A percentile compares a stretch with the other conserved stretches of the same genome.
Conservation (phyloP, 1,140 invertebrate species). For the Anoplophora glabripennis region DNA sequence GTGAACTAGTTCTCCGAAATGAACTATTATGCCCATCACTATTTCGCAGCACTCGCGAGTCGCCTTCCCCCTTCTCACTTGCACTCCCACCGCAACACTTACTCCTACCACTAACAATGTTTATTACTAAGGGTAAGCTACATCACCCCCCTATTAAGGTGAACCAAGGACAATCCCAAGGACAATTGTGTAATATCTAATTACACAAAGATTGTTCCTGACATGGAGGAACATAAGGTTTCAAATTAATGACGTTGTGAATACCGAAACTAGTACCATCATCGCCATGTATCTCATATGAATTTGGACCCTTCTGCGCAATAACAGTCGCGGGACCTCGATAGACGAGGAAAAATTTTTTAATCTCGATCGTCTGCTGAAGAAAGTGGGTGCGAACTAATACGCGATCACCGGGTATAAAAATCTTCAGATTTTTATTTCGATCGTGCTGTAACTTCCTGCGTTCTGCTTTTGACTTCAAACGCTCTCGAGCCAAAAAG, state of each 20-base stretch:
- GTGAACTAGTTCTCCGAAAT: no score
- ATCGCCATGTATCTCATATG: neutral
- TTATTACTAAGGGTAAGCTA: neutral
- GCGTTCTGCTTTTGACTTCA: neutral
- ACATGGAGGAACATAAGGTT: neutral
- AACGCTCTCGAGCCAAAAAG: constrained; percentile 7
- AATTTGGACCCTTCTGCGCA: neutral
- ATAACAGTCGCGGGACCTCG: neutral
- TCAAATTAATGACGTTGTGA: neutral
- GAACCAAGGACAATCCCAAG: neutral
- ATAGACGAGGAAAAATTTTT: constrained; percentile 3
- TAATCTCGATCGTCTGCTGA: constrained; percentile 2
- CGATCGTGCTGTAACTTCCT: neutral
- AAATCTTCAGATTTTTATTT: neutral
- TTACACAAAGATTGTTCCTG: neutral
- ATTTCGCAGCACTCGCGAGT: no score
- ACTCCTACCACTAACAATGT: no score
- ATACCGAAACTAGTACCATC: neutral
- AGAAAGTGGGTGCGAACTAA: constrained; percentile 3
- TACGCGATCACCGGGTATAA: neutral
- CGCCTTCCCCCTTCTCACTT: no score
- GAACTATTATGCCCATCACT: no score
- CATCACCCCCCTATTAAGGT: constrained; percentile 1
- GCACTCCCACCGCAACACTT: no score
- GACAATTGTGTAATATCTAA: neutral